phyloP scores from a whole-genome alignment of 1,140 invertebrate species.

The Solen grandis region DNA sequence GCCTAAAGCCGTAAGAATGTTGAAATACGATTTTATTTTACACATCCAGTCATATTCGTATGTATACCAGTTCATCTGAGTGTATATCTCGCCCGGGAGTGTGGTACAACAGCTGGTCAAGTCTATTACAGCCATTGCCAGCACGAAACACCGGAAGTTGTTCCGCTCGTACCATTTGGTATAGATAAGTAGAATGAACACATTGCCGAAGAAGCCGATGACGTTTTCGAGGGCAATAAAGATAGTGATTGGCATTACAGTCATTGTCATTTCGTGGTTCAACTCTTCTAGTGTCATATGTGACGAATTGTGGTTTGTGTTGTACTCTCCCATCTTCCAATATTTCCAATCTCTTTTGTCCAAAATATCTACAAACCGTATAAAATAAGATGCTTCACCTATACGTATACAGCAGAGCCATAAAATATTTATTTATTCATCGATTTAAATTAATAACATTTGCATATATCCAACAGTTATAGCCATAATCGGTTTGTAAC shows the following conservation, averaged over 20 bases:
- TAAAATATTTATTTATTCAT: too few relatives aligned
- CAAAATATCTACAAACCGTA: too few relatives aligned
- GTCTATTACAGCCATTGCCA: constrained; percentile 61
- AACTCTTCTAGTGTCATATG: background rate
- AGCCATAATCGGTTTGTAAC: too few relatives aligned
- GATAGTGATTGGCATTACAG: constrained; percentile 52
- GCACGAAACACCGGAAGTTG: constrained; percentile 62
- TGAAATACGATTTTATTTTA: constrained; percentile 59
- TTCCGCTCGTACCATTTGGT: constrained; percentile 30
- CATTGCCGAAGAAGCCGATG: constrained; percentile 61
- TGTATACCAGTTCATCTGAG: constrained; percentile 63
- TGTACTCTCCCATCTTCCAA: too few relatives aligned
- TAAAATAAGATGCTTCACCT: too few relatives aligned
- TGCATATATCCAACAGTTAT: too few relatives aligned
- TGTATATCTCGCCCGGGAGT: constrained; percentile 64
- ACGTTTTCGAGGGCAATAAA: constrained; percentile 52
- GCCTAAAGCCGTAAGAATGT: constrained; percentile 58
- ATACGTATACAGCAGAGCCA: too few relatives aligned
- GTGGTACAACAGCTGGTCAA: constrained; percentile 59
- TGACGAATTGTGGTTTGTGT: background rate
- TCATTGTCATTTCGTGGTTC: constrained; percentile 26
- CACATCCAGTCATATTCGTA: constrained; percentile 56
- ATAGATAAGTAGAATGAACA: constrained; percentile 61
- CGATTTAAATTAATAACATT: too few relatives aligned
- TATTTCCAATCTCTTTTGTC: too few relatives aligned